These are phyloP conservation scores for Coelinius sp. DNA, from an alignment of 2,888 invertebrate species.

Conservation along the genomic window DNA sequence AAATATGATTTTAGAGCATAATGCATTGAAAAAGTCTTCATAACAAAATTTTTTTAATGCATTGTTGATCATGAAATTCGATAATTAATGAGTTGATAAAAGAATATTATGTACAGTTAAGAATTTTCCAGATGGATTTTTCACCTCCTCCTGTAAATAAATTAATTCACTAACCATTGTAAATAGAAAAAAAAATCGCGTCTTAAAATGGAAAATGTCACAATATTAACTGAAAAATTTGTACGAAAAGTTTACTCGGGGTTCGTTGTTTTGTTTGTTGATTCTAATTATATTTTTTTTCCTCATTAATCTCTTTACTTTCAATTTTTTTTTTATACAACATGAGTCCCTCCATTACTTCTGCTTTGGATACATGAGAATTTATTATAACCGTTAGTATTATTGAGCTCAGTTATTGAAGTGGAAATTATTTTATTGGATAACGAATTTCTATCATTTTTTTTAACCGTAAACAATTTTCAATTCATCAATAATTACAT, in stretches of 20 bases:
- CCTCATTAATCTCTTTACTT: not conserved
- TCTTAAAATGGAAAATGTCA: not conserved
- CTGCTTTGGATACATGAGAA: conserved; percentile 37
- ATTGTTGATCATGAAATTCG: not conserved
- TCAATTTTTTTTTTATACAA: conserved; percentile 38
- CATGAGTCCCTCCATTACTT: conserved; percentile 39
- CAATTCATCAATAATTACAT: not conserved
- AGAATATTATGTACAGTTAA: not conserved
- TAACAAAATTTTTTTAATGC: not conserved
- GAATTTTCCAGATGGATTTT: not conserved
- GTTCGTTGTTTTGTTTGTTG: conserved; percentile 23
- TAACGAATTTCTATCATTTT: conserved; percentile 4
- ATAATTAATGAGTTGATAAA: not conserved
- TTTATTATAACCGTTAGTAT: conserved; percentile 44
- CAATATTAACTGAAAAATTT: not conserved
- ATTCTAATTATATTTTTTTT: conserved; percentile 23
- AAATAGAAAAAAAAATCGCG: not conserved
- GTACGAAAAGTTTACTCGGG: not conserved
- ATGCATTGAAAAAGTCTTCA: not conserved
- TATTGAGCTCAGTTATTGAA: conserved; percentile 43
- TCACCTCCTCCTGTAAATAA: not conserved
- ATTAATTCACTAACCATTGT: not conserved
- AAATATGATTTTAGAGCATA: not conserved
- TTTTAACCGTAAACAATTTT: not conserved
- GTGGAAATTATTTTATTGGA: conserved; percentile 6